Base-by-base conservation (phyloP, 2,797 vertebrate species). In the Micrastur ruficollis region DNA sequence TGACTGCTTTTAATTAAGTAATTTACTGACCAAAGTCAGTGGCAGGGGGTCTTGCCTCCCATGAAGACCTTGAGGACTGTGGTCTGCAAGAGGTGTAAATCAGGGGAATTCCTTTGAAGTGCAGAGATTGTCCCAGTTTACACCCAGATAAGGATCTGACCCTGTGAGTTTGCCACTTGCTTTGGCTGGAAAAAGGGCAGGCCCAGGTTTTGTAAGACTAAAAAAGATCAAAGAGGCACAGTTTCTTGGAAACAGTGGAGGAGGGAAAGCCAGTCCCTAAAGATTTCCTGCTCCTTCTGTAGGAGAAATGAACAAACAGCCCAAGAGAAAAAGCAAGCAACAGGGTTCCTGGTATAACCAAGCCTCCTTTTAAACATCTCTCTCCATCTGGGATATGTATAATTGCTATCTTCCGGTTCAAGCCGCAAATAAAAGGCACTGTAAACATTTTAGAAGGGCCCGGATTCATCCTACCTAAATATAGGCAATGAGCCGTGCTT, bases 201-300 rank as follows among this genome's bases (percentile, higher is more conserved):
- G 32, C 47, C 14, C 66, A 82, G 71, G 74, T 94, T 94, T 85
- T 85, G 88, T 53, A 66, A 82, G 85, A 49, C 83, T 42, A 72
- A 82, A 95, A 94, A 71, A 82, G 55, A 95, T 93, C 90, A 97
- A 95, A 97, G 95, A 49, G 29, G 8, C 71, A 27, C 32, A 76
- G 34, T 61, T 89, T 94, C 88, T 97, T 93, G 95, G 89, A 93
- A 96, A 70, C 18, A 76, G 70, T 3, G 27, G 91, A 86, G 86
- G 66, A 80, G 76, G 59, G 82, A 79, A 80, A 95, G 18, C 21
- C 78, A 58, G 32, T 67, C 81, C 75, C 81, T 68, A 36, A 73
- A 95, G 94, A 89, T 80, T 95, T 97, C 94, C 92, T 95, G 88
- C 89, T 87, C 78, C 71, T 95, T 86, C 74, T 90, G 86, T 50